These are phyloP conservation scores for Orthosia gracilis DNA, from an alignment of 2,888 invertebrate genomes.

Conservation along the genomic window DNA sequence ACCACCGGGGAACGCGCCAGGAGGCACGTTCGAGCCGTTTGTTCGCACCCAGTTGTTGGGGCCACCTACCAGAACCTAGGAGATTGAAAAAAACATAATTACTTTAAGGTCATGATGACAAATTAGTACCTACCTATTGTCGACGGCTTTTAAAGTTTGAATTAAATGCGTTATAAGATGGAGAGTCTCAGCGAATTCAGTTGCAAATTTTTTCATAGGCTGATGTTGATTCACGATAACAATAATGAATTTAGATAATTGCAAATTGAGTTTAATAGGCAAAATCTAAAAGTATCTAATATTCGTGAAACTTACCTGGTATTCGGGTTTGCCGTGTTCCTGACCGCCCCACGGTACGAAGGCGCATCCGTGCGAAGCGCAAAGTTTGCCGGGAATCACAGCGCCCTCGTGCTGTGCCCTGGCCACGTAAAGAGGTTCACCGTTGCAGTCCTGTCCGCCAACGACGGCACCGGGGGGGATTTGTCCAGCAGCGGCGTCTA, in stretches of 20 bases:
- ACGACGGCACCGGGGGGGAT: conserved; percentile 94
- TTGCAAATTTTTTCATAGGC: no score
- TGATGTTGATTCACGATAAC: no score
- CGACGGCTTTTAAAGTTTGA: background rate
- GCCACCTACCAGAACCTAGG: conserved; percentile 91
- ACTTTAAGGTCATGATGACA: background rate
- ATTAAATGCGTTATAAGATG: no score
- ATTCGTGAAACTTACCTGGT: conserved; percentile 91
- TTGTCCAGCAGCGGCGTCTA: conserved; percentile 91
- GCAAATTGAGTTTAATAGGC: background rate
- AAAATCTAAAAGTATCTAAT: background rate
- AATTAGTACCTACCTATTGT: background rate
- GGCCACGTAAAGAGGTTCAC: conserved; percentile 93
- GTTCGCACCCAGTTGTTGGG: conserved; percentile 94
- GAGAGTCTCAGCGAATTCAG: no score
- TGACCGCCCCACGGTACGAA: conserved; percentile 96
- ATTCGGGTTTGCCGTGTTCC: conserved; percentile 94
- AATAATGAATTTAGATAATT: background rate
- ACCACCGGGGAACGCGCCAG: conserved; percentile 94
- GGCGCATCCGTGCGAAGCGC: conserved; percentile 94
- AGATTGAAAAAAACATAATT: conserved; percentile 58
- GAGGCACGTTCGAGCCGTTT: conserved; percentile 93
- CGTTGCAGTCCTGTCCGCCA: conserved; percentile 91
- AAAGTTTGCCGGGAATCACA: conserved; percentile 95
- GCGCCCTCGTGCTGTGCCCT: conserved; percentile 95